Percentiles rank a stretch among this genome's conserved stretches.
These are phyloP conservation scores for Eulemur coronatus DNA, from an alignment of 2,797 vertebrate species.

Conservation along the genomic window DNA sequence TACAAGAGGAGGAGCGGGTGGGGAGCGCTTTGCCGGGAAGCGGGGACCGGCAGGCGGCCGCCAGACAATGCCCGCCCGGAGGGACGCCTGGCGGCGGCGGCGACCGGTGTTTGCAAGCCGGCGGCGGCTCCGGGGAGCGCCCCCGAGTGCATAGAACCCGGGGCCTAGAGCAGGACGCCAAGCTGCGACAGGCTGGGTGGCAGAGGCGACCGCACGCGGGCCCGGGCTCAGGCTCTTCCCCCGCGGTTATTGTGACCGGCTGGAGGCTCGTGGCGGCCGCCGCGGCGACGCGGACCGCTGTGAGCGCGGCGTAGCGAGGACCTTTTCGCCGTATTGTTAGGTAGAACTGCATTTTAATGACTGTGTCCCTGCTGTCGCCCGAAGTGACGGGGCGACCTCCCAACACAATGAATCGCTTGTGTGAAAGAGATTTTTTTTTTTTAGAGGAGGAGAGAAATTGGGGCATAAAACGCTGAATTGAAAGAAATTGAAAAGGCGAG, in stretches of 20 bases:
- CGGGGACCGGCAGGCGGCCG: slow-evolving; percentile 43
- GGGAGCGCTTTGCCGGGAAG: slow-evolving; percentile 41
- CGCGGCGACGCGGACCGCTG: neutral
- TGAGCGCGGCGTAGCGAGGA: neutral
- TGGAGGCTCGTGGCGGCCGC: neutral
- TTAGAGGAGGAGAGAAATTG: slow-evolving; percentile 53
- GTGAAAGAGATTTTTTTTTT: slow-evolving; percentile 60
- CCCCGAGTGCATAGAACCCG: neutral
- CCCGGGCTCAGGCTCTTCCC: neutral
- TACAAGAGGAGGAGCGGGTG: slow-evolving; percentile 72
- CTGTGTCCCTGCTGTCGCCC: slow-evolving; percentile 72
- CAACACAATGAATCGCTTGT: slow-evolving; percentile 62
- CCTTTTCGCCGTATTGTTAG: slow-evolving; percentile 77
- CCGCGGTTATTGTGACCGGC: neutral
- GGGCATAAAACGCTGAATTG: slow-evolving; percentile 45
- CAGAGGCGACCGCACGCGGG: neutral
- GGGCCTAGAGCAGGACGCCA: neutral
- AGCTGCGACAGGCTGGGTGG: neutral
- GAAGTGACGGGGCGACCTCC: slow-evolving; percentile 75
- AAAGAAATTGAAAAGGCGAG: slow-evolving; percentile 16
- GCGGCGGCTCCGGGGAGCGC: neutral
- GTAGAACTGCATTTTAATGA: slow-evolving; percentile 81
- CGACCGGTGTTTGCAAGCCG: neutral
- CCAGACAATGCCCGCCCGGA: slow-evolving; percentile 70
- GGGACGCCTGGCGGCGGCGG: neutral